Evolutionary conservation across 2,888 invertebrate species (phyloP).

Genomic region (Scaptomyza parva): DNA sequence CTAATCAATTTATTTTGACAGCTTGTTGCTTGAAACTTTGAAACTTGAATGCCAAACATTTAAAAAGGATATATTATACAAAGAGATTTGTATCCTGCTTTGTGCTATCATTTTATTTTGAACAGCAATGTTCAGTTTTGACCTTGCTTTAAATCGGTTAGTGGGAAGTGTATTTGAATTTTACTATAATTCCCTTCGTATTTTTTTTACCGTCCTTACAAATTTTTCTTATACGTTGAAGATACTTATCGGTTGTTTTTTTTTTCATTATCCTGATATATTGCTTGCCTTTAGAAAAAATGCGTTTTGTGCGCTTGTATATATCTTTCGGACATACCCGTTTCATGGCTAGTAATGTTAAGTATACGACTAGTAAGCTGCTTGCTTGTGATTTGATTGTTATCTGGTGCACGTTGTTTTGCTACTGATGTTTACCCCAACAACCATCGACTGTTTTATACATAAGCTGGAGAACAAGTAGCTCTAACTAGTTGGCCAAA

Average conservation of each 20-base stretch:
- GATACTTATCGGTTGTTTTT: conserved; percentile 44
- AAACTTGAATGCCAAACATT: conserved; percentile 1
- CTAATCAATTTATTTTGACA: conserved; percentile 34
- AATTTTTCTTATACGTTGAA: conserved; percentile 51
- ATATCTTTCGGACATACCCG: conserved; percentile 60
- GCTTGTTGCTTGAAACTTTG: conserved; percentile 29
- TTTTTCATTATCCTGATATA: conserved; percentile 56
- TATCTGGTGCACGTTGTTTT: conserved; percentile 37
- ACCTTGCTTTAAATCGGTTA: too few species aligned
- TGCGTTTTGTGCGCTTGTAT: conserved; percentile 26
- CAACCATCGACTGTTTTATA: conserved; percentile 60
- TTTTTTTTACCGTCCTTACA: conserved; percentile 18
- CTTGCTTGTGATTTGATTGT: conserved; percentile 43
- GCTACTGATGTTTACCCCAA: conserved; percentile 58
- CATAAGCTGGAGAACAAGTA: conserved; percentile 23
- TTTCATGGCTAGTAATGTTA: conserved; percentile 68
- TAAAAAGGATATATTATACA: conserved; percentile 8
- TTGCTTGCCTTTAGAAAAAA: conserved; percentile 44
- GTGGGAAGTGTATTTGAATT: conserved; percentile 8
- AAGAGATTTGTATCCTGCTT: too few species aligned
- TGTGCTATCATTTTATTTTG: too few species aligned
- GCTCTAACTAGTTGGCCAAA: not conserved
- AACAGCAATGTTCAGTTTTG: too few species aligned
- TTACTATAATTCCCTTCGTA: not conserved
- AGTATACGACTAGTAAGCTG: conserved; percentile 62